phyloP scores from a whole-genome alignment of 2,797 vertebrate species.

The Rhodeus uyekii region DNA sequence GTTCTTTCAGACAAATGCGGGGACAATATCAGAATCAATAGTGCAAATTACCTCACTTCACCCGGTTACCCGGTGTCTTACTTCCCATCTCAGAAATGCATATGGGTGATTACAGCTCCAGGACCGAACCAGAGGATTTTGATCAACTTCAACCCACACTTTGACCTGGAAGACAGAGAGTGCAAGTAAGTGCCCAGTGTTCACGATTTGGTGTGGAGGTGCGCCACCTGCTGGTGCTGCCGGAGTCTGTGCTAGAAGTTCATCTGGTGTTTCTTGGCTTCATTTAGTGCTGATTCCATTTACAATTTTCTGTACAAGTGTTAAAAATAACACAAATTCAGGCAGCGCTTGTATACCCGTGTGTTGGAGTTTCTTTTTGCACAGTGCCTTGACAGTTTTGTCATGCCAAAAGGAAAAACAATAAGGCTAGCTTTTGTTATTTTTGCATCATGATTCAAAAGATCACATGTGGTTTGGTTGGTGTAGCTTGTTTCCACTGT shows the following conservation, averaged over 20 bases:
- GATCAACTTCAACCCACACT: slow-evolving; percentile 99
- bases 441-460: slow-evolving; percentile 13
- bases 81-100: slow-evolving; percentile 88
- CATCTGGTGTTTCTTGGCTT: neutral
- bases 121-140: slow-evolving; percentile 93
- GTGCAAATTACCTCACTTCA: slow-evolving; percentile 93
- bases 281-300: neutral
- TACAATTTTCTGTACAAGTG: neutral
- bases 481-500: slow-evolving; percentile 45
- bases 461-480: slow-evolving; percentile 66
- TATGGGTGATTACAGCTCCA: slow-evolving; percentile 95
- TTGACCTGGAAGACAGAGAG: slow-evolving; percentile 96
- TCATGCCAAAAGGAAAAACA: neutral
- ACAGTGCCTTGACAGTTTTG: neutral
- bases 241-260: neutral
- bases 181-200: slow-evolving; percentile 89
- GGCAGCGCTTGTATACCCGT: slow-evolving; percentile 11
- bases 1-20: slow-evolving; percentile 89
- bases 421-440: neutral
- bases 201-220: slow-evolving; percentile 68
- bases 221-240: slow-evolving; percentile 73
- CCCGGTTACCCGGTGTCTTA: slow-evolving; percentile 94
- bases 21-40: slow-evolving; percentile 88
- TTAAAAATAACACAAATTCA: neutral
- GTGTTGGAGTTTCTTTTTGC: slow-evolving; percentile 49